Evolutionary conservation across 2,888 invertebrate genomes (phyloP).

Genomic region (Lithophane leautieri): DNA sequence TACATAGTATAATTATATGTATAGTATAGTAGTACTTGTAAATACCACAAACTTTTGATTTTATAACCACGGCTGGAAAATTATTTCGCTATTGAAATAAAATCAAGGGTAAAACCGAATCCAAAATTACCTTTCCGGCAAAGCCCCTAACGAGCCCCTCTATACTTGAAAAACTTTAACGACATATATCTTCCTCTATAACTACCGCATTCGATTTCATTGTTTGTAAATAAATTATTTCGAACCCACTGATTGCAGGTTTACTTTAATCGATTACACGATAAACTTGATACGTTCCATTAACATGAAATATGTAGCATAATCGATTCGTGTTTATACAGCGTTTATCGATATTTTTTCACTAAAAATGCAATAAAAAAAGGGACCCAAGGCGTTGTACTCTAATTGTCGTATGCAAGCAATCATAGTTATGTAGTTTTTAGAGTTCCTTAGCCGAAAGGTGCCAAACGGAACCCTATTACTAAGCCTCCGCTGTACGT

Average conservation of each 20-base stretch:
- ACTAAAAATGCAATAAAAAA: constrained; percentile 17
- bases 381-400: constrained; percentile 26
- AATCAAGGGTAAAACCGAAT: constrained; percentile 30
- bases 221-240: constrained; percentile 47
- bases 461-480: too few species aligned
- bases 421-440: constrained; percentile 40
- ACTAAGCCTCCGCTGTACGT: too few species aligned
- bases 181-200: constrained; percentile 35
- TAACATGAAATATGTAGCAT: constrained; percentile 50
- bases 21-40: too few species aligned
- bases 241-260: constrained; percentile 26
- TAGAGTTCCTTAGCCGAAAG: too few species aligned
- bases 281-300: constrained; percentile 42
- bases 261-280: constrained; percentile 49
- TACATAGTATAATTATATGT: too few species aligned
- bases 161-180: constrained; percentile 36
- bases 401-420: constrained; percentile 49
- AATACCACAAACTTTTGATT: constrained; percentile 7
- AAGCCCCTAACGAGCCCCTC: constrained; percentile 20
- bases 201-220: constrained; percentile 18
- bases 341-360: constrained; percentile 37
- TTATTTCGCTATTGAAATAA: constrained; percentile 27
- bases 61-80: constrained; percentile 10
- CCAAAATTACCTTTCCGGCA: constrained; percentile 6
- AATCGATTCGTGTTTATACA: constrained; percentile 44